Evolutionary conservation across 2,888 invertebrate genomes (phyloP).

Genomic region (Cheilosia vernalis): DNA sequence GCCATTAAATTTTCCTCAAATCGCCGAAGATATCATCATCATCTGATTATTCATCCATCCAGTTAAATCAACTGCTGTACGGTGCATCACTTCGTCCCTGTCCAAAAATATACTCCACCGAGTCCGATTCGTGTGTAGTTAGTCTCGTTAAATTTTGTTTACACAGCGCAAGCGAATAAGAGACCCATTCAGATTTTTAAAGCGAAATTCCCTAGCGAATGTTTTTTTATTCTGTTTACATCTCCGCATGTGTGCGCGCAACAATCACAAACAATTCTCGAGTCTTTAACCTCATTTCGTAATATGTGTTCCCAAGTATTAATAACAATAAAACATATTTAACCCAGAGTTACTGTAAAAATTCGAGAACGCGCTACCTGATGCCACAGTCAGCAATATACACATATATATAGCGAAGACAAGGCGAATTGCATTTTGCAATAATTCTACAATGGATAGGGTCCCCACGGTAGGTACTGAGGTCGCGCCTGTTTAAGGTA

Average conservation of each 20-base stretch:
- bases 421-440: conserved; percentile 59
- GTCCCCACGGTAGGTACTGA: conserved; percentile 33
- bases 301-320: conserved; percentile 74
- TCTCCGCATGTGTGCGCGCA: conserved; percentile 55
- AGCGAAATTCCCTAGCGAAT: conserved; percentile 38
- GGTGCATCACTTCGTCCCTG: neutral
- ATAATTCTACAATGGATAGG: conserved; percentile 55
- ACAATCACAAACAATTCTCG: conserved; percentile 72
- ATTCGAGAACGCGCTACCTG: conserved; percentile 3
- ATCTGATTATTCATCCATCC: conserved; percentile 22
- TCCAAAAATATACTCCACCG: conserved; percentile 30
- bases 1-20: neutral
- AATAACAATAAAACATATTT: conserved; percentile 75
- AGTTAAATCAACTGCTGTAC: neutral
- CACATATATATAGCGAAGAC: conserved; percentile 22
- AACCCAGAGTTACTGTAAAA: conserved; percentile 64
- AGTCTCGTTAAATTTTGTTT: conserved; percentile 45
- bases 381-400: neutral
- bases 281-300: conserved; percentile 75
- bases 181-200: conserved; percentile 18
- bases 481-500: conserved; percentile 52
- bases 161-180: neutral
- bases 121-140: neutral
- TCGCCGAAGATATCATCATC: conserved; percentile 6
- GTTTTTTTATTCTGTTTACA: conserved; percentile 55